phyloP scores from a whole-genome alignment of 2,888 invertebrate genomes.

The Elysia crispata region DNA sequence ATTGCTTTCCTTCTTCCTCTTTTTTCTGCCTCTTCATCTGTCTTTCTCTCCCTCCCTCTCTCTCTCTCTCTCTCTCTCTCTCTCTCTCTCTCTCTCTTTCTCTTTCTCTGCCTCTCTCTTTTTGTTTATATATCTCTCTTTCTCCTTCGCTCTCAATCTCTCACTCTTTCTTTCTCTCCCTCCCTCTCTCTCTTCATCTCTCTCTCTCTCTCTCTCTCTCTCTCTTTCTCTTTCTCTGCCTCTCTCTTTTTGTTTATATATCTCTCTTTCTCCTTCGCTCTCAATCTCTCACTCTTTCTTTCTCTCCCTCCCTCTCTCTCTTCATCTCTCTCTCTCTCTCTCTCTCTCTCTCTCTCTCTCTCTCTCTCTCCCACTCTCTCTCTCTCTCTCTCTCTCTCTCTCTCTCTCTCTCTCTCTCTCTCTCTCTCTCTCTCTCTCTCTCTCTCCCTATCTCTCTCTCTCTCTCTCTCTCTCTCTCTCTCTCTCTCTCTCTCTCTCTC shows the following conservation, averaged over 20 bases:
- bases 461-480: too few relatives aligned
- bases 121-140: not conserved
- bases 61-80: slow-evolving; percentile 10
- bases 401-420: too few relatives aligned
- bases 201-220: not conserved
- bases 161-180: not conserved
- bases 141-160: not conserved
- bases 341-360: slow-evolving; percentile 26
- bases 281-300: not conserved
- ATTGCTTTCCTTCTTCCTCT: not conserved
- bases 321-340: slow-evolving; percentile 31
- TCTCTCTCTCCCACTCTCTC: too few relatives aligned
- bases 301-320: not conserved
- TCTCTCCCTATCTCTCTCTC: too few relatives aligned
- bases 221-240: not conserved
- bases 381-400: too few relatives aligned
- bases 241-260: not conserved
- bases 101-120: not conserved
- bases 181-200: not conserved
- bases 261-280: slow-evolving; percentile 11
- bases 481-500: slow-evolving; percentile 12
- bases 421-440: too few relatives aligned
- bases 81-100: not conserved
- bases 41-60: not conserved
- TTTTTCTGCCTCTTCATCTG: slow-evolving; percentile 10